Evolutionary conservation across 2,113 vertebrate species (phyloP), one percentile per base, ranked within the genome.

Genomic region (Panthera uncia): DNA sequence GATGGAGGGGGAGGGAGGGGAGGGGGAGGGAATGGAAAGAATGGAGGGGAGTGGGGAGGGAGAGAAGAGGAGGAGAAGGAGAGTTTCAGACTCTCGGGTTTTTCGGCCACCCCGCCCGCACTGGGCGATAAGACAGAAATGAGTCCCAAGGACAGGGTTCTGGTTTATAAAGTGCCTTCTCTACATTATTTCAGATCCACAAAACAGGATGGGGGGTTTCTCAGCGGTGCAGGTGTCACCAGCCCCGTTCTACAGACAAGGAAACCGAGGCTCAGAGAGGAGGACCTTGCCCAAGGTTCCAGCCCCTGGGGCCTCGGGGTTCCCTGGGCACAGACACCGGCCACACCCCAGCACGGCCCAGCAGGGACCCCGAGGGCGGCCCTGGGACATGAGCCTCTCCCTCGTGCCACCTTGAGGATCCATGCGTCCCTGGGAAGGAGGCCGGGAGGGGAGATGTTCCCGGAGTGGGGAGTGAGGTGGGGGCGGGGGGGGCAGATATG

Each of bases 11-110:
- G 23, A 11, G 23, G 19, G 4, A 19, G 10, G 68, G 7, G 4
- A 36, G 11, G 36, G 36, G 11, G 6, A 11, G 11, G 4, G 63
- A 25, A 65, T 41, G 63, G 27, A 27, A 29, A 31, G 27, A 31
- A 11, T 29, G 12, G 12, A 15, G 12, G 66, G 13, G 31, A 31
- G 9, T 7, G 66, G 13, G 18, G 14, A 13, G 50, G 21, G 11
- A 2, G 7, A 7, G 55, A 31, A 5, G 27, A 19, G 10, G 45
- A 6, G 25, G 5, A 0, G 38, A 6, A 19, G 19, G 4, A 13
- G 14, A 29, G 21, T 9, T 4, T 81, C 65, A 2, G 78, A 9
- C 61, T 73, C 14, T 1, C 21, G 0, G 1, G 0, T 4, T 4
- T 38, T 33, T 23, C 74, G 6, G 38, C 4, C 4, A 4, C 36